Evolutionary conservation across 2,888 invertebrate genomes (phyloP).

Genomic region (Pachycephus smyrnensis): DNA sequence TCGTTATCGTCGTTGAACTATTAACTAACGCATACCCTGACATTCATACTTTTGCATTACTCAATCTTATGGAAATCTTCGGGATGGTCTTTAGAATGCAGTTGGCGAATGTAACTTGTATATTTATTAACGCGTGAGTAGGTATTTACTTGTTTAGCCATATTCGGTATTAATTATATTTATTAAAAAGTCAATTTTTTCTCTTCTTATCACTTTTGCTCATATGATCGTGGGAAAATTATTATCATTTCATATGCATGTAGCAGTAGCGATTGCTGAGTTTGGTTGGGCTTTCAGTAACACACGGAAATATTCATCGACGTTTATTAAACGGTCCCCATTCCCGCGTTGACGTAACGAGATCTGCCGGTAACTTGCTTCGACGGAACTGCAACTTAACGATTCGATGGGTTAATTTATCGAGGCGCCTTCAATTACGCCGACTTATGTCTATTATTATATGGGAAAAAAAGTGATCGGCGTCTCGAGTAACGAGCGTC

Average conservation of each 20-base stretch:
- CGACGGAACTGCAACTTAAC: neutral
- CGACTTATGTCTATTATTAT: conserved; percentile 22
- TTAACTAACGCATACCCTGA: neutral
- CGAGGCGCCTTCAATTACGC: conserved; percentile 21
- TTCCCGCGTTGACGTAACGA: neutral
- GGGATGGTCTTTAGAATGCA: neutral
- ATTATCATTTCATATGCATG: neutral
- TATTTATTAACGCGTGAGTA: neutral
- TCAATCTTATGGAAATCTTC: neutral
- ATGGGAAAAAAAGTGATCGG: conserved; percentile 19
- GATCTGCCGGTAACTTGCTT: neutral
- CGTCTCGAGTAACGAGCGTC: conserved; percentile 18
- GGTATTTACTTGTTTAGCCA: neutral
- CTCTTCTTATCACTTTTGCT: neutral
- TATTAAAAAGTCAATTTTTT: neutral
- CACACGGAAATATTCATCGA: neutral
- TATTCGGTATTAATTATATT: neutral
- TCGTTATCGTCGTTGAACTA: neutral
- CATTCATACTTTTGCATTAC: neutral
- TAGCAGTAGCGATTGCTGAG: neutral
- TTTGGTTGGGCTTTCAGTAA: neutral
- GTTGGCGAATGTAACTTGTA: neutral
- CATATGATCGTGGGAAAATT: neutral
- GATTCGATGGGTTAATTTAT: conserved; percentile 24
- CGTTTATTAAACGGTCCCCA: neutral